Percentiles rank a stretch among this genome's conserved stretches.
These are phyloP conservation scores for Agelas oroides DNA, from an alignment of 37 sponge, comb jelly and placozoan species.

Conservation along the genomic window DNA sequence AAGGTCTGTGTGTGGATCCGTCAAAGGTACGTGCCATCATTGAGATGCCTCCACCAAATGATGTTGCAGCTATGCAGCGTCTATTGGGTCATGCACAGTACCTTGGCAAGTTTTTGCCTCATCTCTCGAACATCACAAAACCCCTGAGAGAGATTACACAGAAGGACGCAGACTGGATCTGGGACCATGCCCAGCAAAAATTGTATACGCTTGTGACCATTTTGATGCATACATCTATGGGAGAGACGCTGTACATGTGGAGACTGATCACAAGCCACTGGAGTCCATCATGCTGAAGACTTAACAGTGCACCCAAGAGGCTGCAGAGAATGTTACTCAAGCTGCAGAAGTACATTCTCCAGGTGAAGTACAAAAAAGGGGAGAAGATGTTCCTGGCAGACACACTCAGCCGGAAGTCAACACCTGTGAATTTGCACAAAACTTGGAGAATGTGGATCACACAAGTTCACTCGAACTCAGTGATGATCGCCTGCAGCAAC, in stretches of 20 bases:
- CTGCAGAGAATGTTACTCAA: conserved; percentile 56
- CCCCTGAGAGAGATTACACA: neutral
- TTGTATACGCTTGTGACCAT: conserved; percentile 62
- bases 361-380: conserved; percentile 39
- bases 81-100: conserved; percentile 41
- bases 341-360: conserved; percentile 53
- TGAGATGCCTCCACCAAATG: conserved; percentile 61
- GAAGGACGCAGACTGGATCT: no score
- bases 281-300: conserved; percentile 34
- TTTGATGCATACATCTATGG: conserved; percentile 61
- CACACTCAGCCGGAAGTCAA: conserved; percentile 39
- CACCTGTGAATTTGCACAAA: conserved; percentile 8
- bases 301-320: conserved; percentile 48
- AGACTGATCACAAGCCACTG: conserved; percentile 65
- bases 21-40: conserved; percentile 53
- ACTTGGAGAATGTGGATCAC: conserved; percentile 29
- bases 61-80: no score
- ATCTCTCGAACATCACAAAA: no score
- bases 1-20: conserved; percentile 60
- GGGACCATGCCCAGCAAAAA: no score
- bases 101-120: no score
- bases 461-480: conserved; percentile 5
- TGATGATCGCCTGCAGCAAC: neutral
- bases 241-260: conserved; percentile 22
- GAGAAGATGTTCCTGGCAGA: conserved; percentile 57